Base-by-base conservation (phyloP, 2,113 vertebrate genomes). In the Paradoxurus hermaphroditus region DNA sequence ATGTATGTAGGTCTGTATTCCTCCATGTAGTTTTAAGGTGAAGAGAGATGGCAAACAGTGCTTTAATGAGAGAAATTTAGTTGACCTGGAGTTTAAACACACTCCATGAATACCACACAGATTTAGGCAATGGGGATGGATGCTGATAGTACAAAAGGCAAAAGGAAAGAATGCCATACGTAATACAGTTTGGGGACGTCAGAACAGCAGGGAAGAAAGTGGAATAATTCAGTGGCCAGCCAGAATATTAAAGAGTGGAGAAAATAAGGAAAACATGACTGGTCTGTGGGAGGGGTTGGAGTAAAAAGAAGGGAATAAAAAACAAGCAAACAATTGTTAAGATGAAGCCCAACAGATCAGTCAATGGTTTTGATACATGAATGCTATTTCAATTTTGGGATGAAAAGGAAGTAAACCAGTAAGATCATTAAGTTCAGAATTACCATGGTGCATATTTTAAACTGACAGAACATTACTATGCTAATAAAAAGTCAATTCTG, bases 401-500 rank as follows among this genome's bases (percentile, higher is more conserved):
- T 41, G 67, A 68, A 90, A 39, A 81, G 41, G 12, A 91, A 72
- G 29, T 72, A 92, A 94, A 90, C 18, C 34, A 86, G 21, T 44
- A 41, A 96, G 59, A 86, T 90, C 13, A 79, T 73, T 77, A 97
- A 94, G 92, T 59, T 82, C 0, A 59, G 39, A 91, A 79, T 25
- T 46, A 79, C 68, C 39, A 75, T 1, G 34, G 36, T 65, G 1
- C 21, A 36, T 34, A 82, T 59, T 94, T 90, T 78, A 86, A 94
- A 93, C 0, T 75, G 39, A 72, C 13, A 87, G n/a, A 73, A 51
- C n/a, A 15, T 78, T 49, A 81, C 27, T 72, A 18, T 65, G 86
- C 4, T 96, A 95, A 77, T 65, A 70, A 95, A 91, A 92, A 34
- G 31, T 63, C 53, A 67, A 77, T 86, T 96, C 51, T 90, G 5